Conservation (phyloP, 2,888 invertebrate genomes). For the Drosophila niveifrons region DNA sequence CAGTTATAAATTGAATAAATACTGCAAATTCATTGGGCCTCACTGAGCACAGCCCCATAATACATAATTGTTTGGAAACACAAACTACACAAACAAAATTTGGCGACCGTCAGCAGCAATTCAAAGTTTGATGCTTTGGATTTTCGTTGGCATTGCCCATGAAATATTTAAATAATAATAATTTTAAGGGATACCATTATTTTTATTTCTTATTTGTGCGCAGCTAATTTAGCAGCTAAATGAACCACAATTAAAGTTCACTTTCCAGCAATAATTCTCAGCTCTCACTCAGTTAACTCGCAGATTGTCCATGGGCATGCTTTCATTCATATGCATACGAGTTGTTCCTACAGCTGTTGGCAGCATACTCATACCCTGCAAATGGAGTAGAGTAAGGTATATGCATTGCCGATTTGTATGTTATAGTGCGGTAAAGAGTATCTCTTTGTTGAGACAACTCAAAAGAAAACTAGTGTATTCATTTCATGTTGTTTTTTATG, state of each 20-base stretch:
- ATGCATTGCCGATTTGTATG: neutral
- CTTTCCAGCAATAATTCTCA: constrained; percentile 19
- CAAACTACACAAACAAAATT: constrained; percentile 1
- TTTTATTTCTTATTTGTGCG: too few species aligned
- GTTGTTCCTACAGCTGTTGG: constrained; percentile 56
- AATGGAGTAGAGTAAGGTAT: neutral
- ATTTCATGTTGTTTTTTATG: constrained; percentile 8
- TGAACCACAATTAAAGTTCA: constrained; percentile 32
- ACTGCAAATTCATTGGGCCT: constrained; percentile 36
- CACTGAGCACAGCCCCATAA: constrained; percentile 22
- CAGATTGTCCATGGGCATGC: constrained; percentile 13
- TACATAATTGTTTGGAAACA: constrained; percentile 16
- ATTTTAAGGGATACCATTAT: too few species aligned
- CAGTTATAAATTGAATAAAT: constrained; percentile 51
- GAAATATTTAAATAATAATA: too few species aligned
- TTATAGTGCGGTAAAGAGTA: neutral
- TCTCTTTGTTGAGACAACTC: neutral
- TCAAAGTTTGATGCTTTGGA: neutral
- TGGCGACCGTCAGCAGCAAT: neutral
- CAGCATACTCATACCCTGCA: constrained; percentile 34
- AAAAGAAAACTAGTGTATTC: neutral
- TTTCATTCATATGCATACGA: constrained; percentile 32
- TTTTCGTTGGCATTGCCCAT: neutral
- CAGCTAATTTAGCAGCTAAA: neutral
- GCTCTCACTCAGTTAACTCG: constrained; percentile 27